Evolutionary conservation across 2,888 invertebrate species (phyloP).

Genomic region (Drosophila incognita): DNA sequence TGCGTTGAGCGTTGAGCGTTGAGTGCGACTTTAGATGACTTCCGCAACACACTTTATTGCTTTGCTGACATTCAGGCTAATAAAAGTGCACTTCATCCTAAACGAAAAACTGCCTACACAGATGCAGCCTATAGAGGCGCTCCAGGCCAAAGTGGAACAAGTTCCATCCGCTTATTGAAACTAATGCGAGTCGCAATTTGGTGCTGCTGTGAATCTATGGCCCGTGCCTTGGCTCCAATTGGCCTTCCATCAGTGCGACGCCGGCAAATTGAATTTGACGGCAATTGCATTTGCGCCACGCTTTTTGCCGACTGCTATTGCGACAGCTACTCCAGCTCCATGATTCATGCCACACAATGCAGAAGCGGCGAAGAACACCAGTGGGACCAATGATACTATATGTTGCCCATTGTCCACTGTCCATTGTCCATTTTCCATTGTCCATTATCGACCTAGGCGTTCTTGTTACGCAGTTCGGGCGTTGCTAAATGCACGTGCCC

Average conservation of each 20-base stretch:
- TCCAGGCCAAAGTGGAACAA: neutral
- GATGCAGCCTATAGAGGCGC: neutral
- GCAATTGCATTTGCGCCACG: conserved; percentile 11
- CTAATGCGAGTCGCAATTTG: conserved; percentile 35
- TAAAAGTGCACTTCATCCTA: conserved; percentile 5
- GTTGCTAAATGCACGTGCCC: conserved; percentile 1
- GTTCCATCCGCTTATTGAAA: conserved; percentile 34
- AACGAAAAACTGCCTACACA: neutral
- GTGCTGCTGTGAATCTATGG: conserved; percentile 1
- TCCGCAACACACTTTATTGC: neutral
- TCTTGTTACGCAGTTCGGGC: neutral
- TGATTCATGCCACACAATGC: conserved; percentile 39
- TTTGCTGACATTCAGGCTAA: neutral
- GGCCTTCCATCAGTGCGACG: conserved; percentile 3
- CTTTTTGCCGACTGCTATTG: neutral
- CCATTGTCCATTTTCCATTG: neutral
- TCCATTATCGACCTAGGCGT: neutral
- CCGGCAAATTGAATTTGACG: conserved; percentile 27
- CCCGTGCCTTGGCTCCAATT: neutral
- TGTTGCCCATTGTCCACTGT: neutral
- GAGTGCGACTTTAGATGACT: neutral
- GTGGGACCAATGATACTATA: conserved; percentile 2
- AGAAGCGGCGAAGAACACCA: conserved; percentile 40
- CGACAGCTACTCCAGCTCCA: neutral
- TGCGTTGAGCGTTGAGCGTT: neutral